A percentile compares a stretch with the other conserved stretches of the same genome.
phyloP scores from a whole-genome alignment of 2,113 vertebrate species.

The Bombycilla garrulus region DNA sequence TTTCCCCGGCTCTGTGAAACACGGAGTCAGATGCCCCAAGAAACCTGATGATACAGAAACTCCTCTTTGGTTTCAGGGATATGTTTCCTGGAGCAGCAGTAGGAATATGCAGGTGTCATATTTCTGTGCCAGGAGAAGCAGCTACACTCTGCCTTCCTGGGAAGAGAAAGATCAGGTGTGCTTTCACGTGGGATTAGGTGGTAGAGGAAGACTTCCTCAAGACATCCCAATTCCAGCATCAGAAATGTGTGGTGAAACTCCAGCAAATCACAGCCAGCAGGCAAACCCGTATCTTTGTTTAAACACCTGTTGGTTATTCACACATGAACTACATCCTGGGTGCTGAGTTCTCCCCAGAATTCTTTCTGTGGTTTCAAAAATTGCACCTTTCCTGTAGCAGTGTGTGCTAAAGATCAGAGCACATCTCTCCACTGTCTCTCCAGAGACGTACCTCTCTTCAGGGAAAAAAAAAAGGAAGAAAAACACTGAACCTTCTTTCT shows the following conservation, averaged over 20 bases:
- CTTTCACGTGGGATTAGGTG: background rate
- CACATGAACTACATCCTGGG: background rate
- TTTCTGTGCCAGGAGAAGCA: background rate
- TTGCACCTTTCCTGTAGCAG: conserved; percentile 28
- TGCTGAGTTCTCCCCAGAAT: background rate
- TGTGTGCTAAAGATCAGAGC: background rate
- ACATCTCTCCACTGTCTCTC: conserved; percentile 65
- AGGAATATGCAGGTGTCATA: background rate
- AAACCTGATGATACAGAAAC: background rate
- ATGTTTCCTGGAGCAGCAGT: background rate
- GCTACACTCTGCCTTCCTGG: background rate
- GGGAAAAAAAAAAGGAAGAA: conserved; percentile 12
- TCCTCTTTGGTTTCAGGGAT: background rate
- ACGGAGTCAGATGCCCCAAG: background rate
- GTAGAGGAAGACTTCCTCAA: background rate
- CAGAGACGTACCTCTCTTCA: conserved; percentile 50
- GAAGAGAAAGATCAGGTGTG: background rate
- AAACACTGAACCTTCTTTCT: conserved; percentile 76
- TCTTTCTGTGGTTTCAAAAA: background rate
- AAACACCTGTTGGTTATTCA: conserved; percentile 49
- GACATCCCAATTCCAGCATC: background rate
- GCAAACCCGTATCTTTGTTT: background rate
- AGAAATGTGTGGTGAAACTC: background rate
- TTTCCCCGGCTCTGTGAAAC: conserved; percentile 29
- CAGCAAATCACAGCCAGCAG: background rate